Evolutionary conservation across 2,113 vertebrate genomes (phyloP).

Genomic region (Pachyramphus minor): DNA sequence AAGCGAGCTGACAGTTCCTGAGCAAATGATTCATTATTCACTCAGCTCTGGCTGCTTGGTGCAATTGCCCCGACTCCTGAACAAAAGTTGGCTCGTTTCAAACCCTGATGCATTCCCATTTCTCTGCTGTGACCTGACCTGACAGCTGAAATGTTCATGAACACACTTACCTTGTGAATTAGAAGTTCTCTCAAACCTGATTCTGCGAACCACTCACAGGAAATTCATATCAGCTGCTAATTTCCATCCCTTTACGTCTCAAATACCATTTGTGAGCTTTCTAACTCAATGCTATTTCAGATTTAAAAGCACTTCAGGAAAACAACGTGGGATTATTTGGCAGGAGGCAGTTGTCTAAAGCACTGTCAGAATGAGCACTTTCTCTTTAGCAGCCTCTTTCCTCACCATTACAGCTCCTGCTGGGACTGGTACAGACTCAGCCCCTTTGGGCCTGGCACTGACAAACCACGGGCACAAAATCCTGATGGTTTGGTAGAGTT

Average conservation of each 20-base stretch:
- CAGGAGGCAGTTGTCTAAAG: neutral
- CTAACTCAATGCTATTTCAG: neutral
- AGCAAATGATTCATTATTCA: constrained; percentile 27
- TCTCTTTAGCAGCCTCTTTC: neutral
- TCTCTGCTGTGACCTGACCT: neutral
- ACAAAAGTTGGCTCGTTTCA: neutral
- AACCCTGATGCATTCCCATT: neutral
- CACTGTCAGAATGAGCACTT: neutral
- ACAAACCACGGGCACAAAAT: neutral
- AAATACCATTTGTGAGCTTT: neutral
- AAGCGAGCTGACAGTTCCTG: constrained; percentile 1
- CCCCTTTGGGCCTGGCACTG: neutral
- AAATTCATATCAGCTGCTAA: neutral
- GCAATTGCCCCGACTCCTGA: neutral
- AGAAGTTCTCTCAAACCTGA: neutral
- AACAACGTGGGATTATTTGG: neutral
- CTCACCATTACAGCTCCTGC: neutral
- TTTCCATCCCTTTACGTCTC: constrained; percentile 2
- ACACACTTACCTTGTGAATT: neutral
- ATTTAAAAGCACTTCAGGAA: constrained; percentile 40
- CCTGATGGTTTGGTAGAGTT: neutral
- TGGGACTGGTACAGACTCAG: neutral
- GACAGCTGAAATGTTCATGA: neutral
- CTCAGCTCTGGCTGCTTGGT: neutral
- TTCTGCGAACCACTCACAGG: neutral